phyloP scores from a whole-genome alignment of 35 echinoderm and acorn worm genomes.

The Hemicentrotus pulcherrimus region DNA sequence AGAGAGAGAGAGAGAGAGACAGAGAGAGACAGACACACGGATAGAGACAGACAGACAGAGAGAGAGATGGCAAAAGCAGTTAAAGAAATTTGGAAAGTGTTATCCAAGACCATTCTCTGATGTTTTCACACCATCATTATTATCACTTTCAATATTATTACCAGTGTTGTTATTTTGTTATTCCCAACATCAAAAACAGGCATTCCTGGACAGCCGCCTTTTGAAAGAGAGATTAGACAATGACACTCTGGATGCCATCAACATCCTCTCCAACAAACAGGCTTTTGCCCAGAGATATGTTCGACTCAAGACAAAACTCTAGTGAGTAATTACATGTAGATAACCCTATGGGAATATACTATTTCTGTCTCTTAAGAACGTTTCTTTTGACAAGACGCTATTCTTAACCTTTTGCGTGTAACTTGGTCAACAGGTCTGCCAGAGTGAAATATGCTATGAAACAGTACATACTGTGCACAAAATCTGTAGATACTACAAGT shows the following conservation, averaged over 20 bases:
- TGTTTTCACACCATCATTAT: neutral
- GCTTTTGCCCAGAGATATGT: slow-evolving; percentile 93
- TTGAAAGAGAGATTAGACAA: slow-evolving; percentile 92
- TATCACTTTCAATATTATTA: neutral
- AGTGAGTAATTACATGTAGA: slow-evolving; percentile 75
- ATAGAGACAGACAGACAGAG: neutral
- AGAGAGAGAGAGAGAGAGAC: too few relatives aligned
- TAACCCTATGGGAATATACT: neutral
- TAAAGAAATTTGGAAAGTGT: neutral
- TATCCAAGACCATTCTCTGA: neutral
- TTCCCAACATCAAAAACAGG: slow-evolving; percentile 14
- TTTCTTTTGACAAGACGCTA: too few relatives aligned
- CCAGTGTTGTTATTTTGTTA: neutral
- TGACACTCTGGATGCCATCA: slow-evolving; percentile 82
- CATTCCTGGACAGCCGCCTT: slow-evolving; percentile 63
- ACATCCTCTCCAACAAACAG: slow-evolving; percentile 68
- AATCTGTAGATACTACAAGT: too few relatives aligned
- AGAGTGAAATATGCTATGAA: too few relatives aligned
- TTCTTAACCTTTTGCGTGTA: too few relatives aligned
- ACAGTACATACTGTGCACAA: too few relatives aligned
- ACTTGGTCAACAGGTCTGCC: too few relatives aligned
- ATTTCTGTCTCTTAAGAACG: too few relatives aligned
- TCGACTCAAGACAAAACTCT: slow-evolving; percentile 93
- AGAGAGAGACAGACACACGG: neutral
- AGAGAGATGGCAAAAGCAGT: neutral